Evolutionary conservation across 2,797 vertebrate species (phyloP).

Genomic region (Hipposideros larvatus): DNA sequence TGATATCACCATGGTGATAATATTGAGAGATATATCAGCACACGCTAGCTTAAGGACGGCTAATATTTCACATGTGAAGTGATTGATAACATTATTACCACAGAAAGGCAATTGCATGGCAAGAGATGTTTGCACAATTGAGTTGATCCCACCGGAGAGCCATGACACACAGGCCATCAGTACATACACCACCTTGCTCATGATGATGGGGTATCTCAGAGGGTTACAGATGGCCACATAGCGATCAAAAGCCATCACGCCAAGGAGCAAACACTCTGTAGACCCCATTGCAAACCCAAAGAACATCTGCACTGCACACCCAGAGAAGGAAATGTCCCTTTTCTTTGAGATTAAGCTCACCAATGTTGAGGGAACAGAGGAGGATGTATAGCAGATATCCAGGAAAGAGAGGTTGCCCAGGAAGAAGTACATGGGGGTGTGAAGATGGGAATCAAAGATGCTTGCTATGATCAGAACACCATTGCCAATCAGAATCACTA

Average conservation of each 20-base stretch:
- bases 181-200: conserved; percentile 51
- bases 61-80: conserved; percentile 81
- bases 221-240: conserved; percentile 69
- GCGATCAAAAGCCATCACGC: conserved; percentile 73
- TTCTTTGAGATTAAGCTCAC: conserved; percentile 75
- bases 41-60: conserved; percentile 78
- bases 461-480: conserved; percentile 76
- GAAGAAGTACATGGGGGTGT: conserved; percentile 83
- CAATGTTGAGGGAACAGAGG: conserved; percentile 76
- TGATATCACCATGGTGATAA: conserved; percentile 55
- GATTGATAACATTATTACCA: conserved; percentile 75
- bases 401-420: conserved; percentile 80
- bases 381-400: conserved; percentile 79
- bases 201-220: conserved; percentile 68
- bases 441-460: conserved; percentile 63
- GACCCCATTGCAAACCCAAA: conserved; percentile 68
- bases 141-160: conserved; percentile 62
- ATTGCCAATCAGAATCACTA: conserved; percentile 78
- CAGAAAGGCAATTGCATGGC: conserved; percentile 72
- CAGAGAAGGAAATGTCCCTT: conserved; percentile 76
- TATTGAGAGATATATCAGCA: conserved; percentile 69
- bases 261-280: conserved; percentile 66
- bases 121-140: conserved; percentile 75
- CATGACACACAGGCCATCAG: conserved; percentile 59
- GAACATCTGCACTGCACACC: conserved; percentile 79